These are phyloP conservation scores for Tetrao urogallus DNA, from an alignment of 2,113 vertebrate species.

Conservation along the genomic window DNA sequence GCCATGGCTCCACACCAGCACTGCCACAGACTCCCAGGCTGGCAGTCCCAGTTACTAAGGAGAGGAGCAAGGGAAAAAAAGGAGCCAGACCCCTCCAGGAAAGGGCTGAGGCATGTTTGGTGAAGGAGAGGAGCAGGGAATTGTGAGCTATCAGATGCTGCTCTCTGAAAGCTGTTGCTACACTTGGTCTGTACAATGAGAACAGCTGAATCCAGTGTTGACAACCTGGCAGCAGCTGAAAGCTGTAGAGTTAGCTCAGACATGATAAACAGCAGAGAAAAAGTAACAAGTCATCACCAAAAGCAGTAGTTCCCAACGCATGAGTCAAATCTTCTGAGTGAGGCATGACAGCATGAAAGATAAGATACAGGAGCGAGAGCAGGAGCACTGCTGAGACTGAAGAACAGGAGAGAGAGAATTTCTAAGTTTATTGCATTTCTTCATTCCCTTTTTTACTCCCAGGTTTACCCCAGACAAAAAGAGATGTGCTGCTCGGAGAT, in stretches of 20 bases:
- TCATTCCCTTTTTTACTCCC: background rate
- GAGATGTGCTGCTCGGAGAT: background rate
- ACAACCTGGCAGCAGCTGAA: background rate
- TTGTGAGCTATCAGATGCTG: background rate
- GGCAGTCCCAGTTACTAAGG: background rate
- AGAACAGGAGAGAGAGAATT: background rate
- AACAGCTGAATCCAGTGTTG: background rate
- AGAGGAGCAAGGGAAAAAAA: accelerated
- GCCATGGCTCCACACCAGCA: slow-evolving; percentile 43
- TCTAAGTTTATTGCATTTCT: background rate
- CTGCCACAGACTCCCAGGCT: background rate
- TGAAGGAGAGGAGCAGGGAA: background rate
- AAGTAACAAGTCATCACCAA: slow-evolving; percentile 23
- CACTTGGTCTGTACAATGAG: background rate
- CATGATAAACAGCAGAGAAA: background rate
- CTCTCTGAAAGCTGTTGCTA: background rate
- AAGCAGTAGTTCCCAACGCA: slow-evolving; percentile 2
- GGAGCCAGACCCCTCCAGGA: slow-evolving; percentile 17
- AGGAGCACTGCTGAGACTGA: background rate
- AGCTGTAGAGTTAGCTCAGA: background rate
- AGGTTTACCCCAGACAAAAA: background rate
- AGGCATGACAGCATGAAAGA: slow-evolving; percentile 5
- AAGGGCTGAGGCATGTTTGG: background rate
- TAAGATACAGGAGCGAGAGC: slow-evolving; percentile 1
- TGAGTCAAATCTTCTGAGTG: slow-evolving; percentile 24